Evolutionary conservation across 1,140 invertebrate species (phyloP), one percentile per base, ranked within the genome.

Genomic region (Papilio dardanus): DNA sequence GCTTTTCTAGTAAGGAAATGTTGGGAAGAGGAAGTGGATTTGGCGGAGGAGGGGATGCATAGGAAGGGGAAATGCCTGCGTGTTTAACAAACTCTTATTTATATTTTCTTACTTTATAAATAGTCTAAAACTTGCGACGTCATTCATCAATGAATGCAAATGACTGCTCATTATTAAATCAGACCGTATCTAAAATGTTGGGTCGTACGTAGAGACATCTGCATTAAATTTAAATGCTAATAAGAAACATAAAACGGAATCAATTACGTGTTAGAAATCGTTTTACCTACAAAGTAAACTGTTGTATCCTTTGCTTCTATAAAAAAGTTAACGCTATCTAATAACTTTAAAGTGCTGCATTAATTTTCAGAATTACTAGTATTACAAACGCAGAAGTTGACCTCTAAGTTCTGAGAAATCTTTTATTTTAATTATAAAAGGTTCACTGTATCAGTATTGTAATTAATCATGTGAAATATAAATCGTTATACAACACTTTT

Each of bases 181-280:
- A 69, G 31, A 33, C 21, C 71, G 74, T 74, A 67, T 77, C 76
- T 76, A 71, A 76, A 75, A 75, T 78, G 66, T 78, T 78, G 35
- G 71, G 75, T 81, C 66, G 75, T 76, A 81, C 54, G 69, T 71
- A 78, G 77, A 81, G 77, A 79, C 75, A 81, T 78, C 76, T 77
- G 71, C 71, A 76, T 81, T 42, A 74, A 74, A 69, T 77, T 50
- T 77, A 74, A 75, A 81, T 81, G 76, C 77, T 74, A 79, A 81
- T 81, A 76, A 14, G 71, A 73, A 73, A 33, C 46, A 73, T 54
- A 46, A 50, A 73, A 73, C 46, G 42, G 71, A 73, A 73, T 35
- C 71, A 73, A 74, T 75, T 75, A 75, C 69, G 74, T 77, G 77
- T 75, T 78, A 73, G 77, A 78, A 78, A 78, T 78, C 74, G 40